Evolutionary conservation across 92 coral and sea anemone species (phyloP), one percentile per base, ranked within the genome.

Genomic region (Meandrina meandrites): DNA sequence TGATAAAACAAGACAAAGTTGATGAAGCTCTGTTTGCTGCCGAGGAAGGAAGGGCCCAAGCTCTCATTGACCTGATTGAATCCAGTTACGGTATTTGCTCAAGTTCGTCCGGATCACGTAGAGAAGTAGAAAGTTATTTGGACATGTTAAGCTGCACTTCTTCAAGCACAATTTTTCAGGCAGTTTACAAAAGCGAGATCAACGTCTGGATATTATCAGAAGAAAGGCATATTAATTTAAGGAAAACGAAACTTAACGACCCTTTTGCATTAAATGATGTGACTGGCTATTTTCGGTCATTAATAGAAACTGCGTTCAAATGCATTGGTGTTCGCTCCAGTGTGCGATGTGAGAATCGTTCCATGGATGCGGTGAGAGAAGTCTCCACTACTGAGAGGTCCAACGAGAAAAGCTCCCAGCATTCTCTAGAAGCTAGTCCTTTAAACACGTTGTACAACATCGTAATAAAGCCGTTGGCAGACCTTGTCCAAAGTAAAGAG

Each of bases 401-500:
- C n/a, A 57, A 2, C 8, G 36, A 24, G 21, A 21, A 47, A n/a
- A 76, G 36, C 32, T 24, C 56, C 10, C 11, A 24, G 21, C 15
- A 1, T 45, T 40, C 13, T 1, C 1, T 13, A 47, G 16, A 47
- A 48, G 35, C 4, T 30, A 3, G 15, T 47, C 7, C 47, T 79
- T 79, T 86, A 32, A 21, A 2, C 27, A 47, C 18, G 0, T 47
- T 86, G 64, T 86, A 47, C 19, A 24, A 78, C 19, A 18, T 67
- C n/a, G 28, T 86, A 1, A 79, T 86, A 8, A 24, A 79, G 3
- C 89, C 84, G 5, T 30, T 79, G 8, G 16, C 15, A 31, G 79
- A 86, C 11, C 34, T 28, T 1, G 45, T 86, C 15, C 13, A 79
- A 45, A 72, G 85, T 0, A 54, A 54, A 8, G 82, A 86, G 21